These are phyloP conservation scores for Prochilodus magdalenae DNA, from an alignment of 2,113 vertebrate genomes.

Conservation along the genomic window DNA sequence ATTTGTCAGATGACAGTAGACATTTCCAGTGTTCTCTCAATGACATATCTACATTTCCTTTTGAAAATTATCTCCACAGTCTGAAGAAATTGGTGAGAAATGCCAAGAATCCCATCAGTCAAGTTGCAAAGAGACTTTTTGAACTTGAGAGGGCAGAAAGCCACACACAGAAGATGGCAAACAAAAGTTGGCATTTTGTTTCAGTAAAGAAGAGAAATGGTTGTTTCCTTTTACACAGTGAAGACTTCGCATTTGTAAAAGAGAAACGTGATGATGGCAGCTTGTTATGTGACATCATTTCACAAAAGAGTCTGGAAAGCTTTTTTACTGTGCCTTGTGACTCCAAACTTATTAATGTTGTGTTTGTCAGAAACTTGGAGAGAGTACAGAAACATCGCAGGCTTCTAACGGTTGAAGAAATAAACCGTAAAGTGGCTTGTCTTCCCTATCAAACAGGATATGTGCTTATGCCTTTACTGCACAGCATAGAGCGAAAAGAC, in stretches of 20 bases:
- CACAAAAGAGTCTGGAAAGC: background rate
- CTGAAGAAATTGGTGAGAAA: background rate
- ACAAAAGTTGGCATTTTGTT: constrained; percentile 2
- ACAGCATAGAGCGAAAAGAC: constrained; percentile 20
- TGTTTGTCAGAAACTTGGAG: background rate
- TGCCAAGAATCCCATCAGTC: constrained; percentile 2
- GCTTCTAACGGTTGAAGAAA: background rate
- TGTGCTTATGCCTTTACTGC: constrained; percentile 25
- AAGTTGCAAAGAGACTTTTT: background rate
- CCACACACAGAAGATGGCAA: background rate
- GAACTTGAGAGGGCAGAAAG: background rate
- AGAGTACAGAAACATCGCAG: constrained; percentile 1
- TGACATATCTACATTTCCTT: constrained; percentile 23
- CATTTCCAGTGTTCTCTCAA: constrained; percentile 19
- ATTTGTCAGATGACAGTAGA: constrained; percentile 21
- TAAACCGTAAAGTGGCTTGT: too few relatives aligned
- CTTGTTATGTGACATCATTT: constrained; percentile 17
- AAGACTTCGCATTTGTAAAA: constrained; percentile 31
- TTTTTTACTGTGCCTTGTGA: constrained; percentile 29
- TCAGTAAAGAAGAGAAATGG: constrained; percentile 7
- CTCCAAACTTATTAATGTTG: constrained; percentile 25
- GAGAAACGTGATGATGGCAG: constrained; percentile 14
- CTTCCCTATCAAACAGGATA: constrained; percentile 14
- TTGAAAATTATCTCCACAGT: background rate
- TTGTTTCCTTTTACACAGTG: constrained; percentile 23